Evolutionary conservation across 2,113 vertebrate genomes (phyloP).

Genomic region (Mystacornis crossleyi): DNA sequence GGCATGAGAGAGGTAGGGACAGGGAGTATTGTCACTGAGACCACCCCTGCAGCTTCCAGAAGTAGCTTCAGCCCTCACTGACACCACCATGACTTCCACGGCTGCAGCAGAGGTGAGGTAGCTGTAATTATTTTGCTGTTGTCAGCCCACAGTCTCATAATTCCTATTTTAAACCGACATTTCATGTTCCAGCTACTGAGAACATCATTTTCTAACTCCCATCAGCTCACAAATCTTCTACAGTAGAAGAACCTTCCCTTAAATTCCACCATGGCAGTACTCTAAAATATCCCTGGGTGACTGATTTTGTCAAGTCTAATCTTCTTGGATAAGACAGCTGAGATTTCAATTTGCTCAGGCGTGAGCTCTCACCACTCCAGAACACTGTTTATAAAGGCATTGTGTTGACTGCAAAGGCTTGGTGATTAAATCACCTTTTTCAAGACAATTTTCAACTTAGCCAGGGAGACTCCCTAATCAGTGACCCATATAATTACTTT

Average conservation of each 20-base stretch:
- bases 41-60: not conserved
- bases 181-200: not conserved
- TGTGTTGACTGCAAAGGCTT: not conserved
- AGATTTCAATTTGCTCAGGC: not conserved
- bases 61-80: not conserved
- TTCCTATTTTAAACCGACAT: not conserved
- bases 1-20: not conserved
- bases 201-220: not conserved
- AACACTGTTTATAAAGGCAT: not conserved
- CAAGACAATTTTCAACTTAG: not conserved
- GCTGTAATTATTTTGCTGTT: not conserved
- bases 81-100: not conserved
- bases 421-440: constrained; percentile 9
- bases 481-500: constrained; percentile 4
- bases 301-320: constrained; percentile 5
- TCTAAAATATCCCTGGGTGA: not conserved
- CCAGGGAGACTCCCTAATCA: not conserved
- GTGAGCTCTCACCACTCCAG: not conserved
- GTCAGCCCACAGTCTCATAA: not conserved
- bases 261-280: not conserved
- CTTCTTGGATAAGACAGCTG: not conserved
- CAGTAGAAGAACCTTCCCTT: not conserved
- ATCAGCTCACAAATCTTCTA: not conserved
- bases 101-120: not conserved
- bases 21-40: not conserved